Conservation (phyloP, 2,888 invertebrate species). For the Linyphia triangularis region DNA sequence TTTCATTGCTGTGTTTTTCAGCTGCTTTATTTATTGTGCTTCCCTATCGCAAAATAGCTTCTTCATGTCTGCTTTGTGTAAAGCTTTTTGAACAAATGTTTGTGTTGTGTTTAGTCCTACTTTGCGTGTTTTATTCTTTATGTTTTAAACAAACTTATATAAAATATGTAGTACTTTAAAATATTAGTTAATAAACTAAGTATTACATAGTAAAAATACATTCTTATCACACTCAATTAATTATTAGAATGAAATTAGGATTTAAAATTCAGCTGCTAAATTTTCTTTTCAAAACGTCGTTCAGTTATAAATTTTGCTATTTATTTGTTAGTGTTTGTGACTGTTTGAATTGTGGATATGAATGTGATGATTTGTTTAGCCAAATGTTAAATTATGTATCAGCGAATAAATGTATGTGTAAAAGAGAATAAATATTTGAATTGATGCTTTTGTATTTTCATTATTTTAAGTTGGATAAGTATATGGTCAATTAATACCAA, state of each 20-base stretch:
- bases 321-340: conserved; percentile 67
- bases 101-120: background rate
- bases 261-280: too few relatives aligned
- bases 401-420: conserved; percentile 2
- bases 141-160: too few relatives aligned
- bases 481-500: too few relatives aligned
- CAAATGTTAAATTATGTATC: conserved; percentile 47
- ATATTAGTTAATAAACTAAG: too few relatives aligned
- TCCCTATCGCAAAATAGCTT: background rate
- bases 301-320: too few relatives aligned
- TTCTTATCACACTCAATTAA: too few relatives aligned
- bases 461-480: too few relatives aligned
- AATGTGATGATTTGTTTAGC: conserved; percentile 58
- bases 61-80: background rate
- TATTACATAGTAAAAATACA: too few relatives aligned
- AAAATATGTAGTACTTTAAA: too few relatives aligned
- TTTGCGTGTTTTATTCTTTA: background rate
- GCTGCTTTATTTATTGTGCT: conserved; percentile 6
- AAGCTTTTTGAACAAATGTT: conserved; percentile 18
- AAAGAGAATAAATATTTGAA: background rate
- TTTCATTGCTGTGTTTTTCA: background rate
- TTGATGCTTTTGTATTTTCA: too few relatives aligned
- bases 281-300: too few relatives aligned
- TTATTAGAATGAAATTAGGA: too few relatives aligned
- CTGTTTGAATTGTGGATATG: conserved; percentile 33